Evolutionary conservation across 2,888 invertebrate genomes (phyloP), one percentile per base, ranked within the genome.

Genomic region (Clusia tigrina): DNA sequence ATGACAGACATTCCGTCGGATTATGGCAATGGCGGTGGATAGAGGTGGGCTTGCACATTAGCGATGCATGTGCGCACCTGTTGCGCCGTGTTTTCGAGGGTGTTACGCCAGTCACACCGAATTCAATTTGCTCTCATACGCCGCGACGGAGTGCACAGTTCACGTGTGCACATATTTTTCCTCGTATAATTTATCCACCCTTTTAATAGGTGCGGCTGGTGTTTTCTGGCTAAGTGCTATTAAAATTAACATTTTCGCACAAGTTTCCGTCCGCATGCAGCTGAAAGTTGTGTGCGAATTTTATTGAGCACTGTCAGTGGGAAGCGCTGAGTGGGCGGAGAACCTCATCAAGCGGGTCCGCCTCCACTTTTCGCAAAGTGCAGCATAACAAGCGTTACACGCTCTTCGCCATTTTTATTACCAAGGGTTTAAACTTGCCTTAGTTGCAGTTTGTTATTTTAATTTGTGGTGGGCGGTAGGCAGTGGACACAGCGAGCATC

Each of bases 381-480:
- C n/a, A 42, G 42, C 42, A 42, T n/a, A n/a, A n/a, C n/a, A 42
- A 42, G 42, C 10, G n/a, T 6, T 10, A 32, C 12, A 17, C 42
- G 42, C n/a, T n/a, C 42, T 42, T 42, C n/a, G 42, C 12, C n/a
- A n/a, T 42, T 42, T 42, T n/a, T 42, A 42, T 17, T n/a, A 42
- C 15, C 42, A 42, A 5, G 2, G n/a, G n/a, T 42, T 42, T 17
- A 42, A 42, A 42, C 42, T 42, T 5, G 10, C 3, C 2, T 42
- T 10, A 42, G 42, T 32, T 32, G 32, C 32, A 32, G 12, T 32
- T 32, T 32, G 32, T 17, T 42, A n/a, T 3, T 42, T 42, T 42
- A 42, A 42, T 42, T 42, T 10, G 42, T 74, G 56, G 65, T 54
- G 54, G 23, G n/a, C 23, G 71, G 67, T 71, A 64, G 64, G 60